Evolutionary conservation across 2,113 vertebrate species (phyloP).

Genomic region (Leptosomus discolor): DNA sequence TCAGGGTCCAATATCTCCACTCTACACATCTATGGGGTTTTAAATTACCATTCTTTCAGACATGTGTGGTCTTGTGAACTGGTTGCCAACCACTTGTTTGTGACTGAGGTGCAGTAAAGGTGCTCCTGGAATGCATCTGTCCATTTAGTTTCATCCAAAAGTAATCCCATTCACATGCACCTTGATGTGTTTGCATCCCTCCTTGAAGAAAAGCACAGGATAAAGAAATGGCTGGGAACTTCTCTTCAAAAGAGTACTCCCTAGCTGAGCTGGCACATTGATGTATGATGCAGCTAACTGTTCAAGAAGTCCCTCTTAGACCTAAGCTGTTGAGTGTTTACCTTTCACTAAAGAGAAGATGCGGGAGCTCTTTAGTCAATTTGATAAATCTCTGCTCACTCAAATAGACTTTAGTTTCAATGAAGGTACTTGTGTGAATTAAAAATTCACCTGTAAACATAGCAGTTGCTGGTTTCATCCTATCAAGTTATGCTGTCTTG

Average conservation of each 20-base stretch:
- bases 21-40: not conserved
- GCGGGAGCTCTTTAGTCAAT: not conserved
- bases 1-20: fast-evolving
- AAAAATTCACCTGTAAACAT: not conserved
- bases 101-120: not conserved
- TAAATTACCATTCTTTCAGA: not conserved
- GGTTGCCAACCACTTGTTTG: not conserved
- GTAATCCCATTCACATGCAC: fast-evolving
- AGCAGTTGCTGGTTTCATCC: not conserved
- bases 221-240: fast-evolving
- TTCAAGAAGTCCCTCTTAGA: not conserved
- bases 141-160: not conserved
- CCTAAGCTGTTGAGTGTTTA: not conserved
- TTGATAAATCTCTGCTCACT: not conserved
- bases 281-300: not conserved
- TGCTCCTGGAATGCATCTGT: fast-evolving
- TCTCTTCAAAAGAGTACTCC: not conserved
- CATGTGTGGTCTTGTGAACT: not conserved
- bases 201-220: not conserved
- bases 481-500: not conserved
- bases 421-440: not conserved
- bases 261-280: not conserved
- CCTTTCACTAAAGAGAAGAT: not conserved
- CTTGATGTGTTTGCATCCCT: not conserved
- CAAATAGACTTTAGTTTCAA: not conserved